A percentile compares a stretch with the other conserved stretches of the same genome.
Conservation (phyloP, 2,888 invertebrate species). For the Tolmerus cingulatus region DNA sequence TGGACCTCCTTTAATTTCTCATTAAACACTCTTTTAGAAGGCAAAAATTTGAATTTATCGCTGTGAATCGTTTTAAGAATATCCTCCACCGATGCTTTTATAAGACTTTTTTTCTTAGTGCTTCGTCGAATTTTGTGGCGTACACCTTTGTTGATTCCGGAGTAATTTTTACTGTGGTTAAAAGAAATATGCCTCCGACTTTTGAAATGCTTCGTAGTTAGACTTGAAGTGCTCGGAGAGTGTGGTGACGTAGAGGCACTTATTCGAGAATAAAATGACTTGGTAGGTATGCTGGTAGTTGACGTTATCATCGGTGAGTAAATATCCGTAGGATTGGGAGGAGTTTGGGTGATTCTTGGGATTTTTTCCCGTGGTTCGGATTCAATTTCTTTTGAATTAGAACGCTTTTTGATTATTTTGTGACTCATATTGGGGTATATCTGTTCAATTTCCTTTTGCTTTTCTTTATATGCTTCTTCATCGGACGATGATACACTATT, state of each 20-base stretch:
- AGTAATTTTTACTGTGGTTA: conserved; percentile 10
- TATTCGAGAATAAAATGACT: conserved; percentile 53
- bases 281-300: conserved; percentile 52
- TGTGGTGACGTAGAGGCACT: background rate
- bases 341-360: background rate
- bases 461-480: conserved; percentile 30
- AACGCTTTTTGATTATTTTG: background rate
- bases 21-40: conserved; percentile 55
- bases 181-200: background rate
- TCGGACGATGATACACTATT: conserved; percentile 48
- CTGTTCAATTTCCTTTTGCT: background rate
- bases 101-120: conserved; percentile 26
- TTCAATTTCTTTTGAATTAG: background rate
- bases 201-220: background rate
- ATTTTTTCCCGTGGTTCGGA: background rate
- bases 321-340: background rate
- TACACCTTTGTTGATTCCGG: conserved; percentile 56
- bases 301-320: background rate
- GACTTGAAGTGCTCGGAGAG: background rate
- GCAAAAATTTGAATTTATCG: conserved; percentile 57
- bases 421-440: background rate
- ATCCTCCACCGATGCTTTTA: conserved; percentile 51
- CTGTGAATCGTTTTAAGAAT: conserved; percentile 56
- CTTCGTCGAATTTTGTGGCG: conserved; percentile 55
- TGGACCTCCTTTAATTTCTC: conserved; percentile 58